Evolutionary conservation across 2,888 invertebrate genomes (phyloP), one percentile per base, ranked within the genome.

Genomic region (Cetonia aurata): DNA sequence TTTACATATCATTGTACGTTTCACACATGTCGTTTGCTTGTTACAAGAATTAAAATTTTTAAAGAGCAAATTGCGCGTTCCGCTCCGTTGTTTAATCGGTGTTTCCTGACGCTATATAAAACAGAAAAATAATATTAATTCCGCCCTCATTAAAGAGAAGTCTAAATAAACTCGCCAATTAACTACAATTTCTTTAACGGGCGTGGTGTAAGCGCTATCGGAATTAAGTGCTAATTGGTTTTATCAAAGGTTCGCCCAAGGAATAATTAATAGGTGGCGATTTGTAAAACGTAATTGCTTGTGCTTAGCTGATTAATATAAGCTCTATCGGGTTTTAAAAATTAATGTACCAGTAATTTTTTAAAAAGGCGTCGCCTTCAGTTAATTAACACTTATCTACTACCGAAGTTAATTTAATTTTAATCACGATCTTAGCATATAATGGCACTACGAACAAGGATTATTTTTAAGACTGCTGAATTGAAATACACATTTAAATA

Each of bases 41-140:
- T 17, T 41, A 57, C 17, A 42, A 68, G 59, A 62, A 70, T 65
- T 65, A 65, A 65, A 65, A 50, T 50, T 65, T 52, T 50, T 65
- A 70, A 70, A 41, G 55, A 66, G 66, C 19, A 66, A 65, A 48
- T 66, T 37, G 10, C 10, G 37, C 37, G 37, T 8, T 10, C 37
- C 37, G 56, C 65, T 42, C 59, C 13, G 69, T n/a, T 62, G 62
- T 56, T 70, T 70, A 60, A 53, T 55, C 15, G 44, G 37, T 52
- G 52, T 60, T 69, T 69, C 69, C 69, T 69, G 69, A 17, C 15
- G 37, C 37, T 56, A 8, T 56, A 33, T 13, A 25, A 9, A 59
- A 65, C 37, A 31, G 17, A 19, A 44, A 44, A 59, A 42, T 44
- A 42, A 44, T 9, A 42, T 60, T 46, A 46, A 46, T 60, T 60